Evolutionary conservation across 64 coral and sea anemone species (phyloP), one percentile per base, ranked within the genome.

Genomic region (Montipora efflorescens): DNA sequence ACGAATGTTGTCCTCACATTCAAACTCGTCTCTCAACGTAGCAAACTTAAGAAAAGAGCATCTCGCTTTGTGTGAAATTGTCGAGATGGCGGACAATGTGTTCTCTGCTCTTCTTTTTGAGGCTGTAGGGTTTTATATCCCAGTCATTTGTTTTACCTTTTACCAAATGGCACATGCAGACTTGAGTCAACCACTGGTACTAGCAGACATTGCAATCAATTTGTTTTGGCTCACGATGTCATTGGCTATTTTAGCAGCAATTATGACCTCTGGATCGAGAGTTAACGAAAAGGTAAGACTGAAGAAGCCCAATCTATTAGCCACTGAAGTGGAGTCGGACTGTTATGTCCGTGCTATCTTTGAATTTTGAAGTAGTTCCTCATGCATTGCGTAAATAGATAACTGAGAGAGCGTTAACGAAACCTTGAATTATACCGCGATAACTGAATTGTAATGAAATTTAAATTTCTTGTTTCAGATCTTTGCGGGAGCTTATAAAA

Each of bases 281-380:
- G 53, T 82, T 8, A 82, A 57, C 53, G 79, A 82, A 64, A 82
- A 82, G 80, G 79, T 82, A 10, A 19, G 67, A 16, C 36, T 36
- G 36, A 68, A 68, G 52, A 55, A 55, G 10, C 10, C 52, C 10
- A 7, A 55, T 55, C 52, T 55, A 55, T 10, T 5, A 55, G 10
- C 52, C 52, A 36, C 36, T 36, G 36, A 36, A 36, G 36, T 36
- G 28, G 28, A 28, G 28, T 28, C 28, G 28, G 28, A 28, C 28
- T 28, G 36, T 36, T 36, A 2, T 36, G 36, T 36, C 36, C 36
- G 36, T 36, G 36, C 36, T 36, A 36, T 36, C 36, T 36, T 36
- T 36, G 36, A 36, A 36, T 36, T 36, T 36, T 36, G 36, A 36
- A 36, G 36, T 36, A 36, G 36, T 36, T 36, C 36, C 36, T 36